Percentiles rank a stretch among this genome's conserved stretches.
phyloP scores from a whole-genome alignment of 2,797 vertebrate species.

The Microchirus variegatus region DNA sequence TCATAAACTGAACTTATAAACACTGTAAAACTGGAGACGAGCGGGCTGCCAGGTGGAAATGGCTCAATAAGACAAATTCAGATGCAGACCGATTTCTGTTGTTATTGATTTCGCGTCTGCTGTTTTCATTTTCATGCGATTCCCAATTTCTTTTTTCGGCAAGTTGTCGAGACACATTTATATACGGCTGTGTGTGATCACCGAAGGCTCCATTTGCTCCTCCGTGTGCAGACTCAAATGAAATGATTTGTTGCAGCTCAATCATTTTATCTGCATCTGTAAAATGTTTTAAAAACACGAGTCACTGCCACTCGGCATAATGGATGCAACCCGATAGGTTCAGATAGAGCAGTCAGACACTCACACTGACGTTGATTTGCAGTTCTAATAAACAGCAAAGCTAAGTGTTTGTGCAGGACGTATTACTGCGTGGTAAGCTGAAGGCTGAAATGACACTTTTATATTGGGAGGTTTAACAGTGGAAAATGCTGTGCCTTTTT shows the following conservation, averaged over 20 bases:
- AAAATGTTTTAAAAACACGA: constrained; percentile 63
- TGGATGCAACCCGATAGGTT: constrained; percentile 42
- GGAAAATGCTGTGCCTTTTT: constrained; percentile 40
- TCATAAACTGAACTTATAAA: constrained; percentile 47
- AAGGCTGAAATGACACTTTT: constrained; percentile 33
- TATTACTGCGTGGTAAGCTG: constrained; percentile 37
- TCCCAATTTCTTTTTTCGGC: constrained; percentile 39
- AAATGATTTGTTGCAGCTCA: constrained; percentile 54
- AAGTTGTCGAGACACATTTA: constrained; percentile 49
- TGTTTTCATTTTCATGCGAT: constrained; percentile 54
- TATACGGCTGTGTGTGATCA: constrained; percentile 43
- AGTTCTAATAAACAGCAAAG: constrained; percentile 54
- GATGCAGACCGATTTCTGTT: constrained; percentile 46
- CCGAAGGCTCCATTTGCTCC: constrained; percentile 40
- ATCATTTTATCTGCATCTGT: constrained; percentile 61
- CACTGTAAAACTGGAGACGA: constrained; percentile 47
- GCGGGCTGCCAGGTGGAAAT: constrained; percentile 45
- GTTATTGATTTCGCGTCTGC: constrained; percentile 58
- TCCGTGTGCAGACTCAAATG: constrained; percentile 34
- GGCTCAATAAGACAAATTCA: constrained; percentile 53
- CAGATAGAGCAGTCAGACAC: constrained; percentile 45
- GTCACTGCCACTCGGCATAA: constrained; percentile 40
- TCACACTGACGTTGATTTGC: constrained; percentile 55
- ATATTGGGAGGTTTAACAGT: constrained; percentile 23
- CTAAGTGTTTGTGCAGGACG: constrained; percentile 50